Base-by-base conservation (phyloP, 1,140 invertebrate genomes). In the Helicoverpa armigera region DNA sequence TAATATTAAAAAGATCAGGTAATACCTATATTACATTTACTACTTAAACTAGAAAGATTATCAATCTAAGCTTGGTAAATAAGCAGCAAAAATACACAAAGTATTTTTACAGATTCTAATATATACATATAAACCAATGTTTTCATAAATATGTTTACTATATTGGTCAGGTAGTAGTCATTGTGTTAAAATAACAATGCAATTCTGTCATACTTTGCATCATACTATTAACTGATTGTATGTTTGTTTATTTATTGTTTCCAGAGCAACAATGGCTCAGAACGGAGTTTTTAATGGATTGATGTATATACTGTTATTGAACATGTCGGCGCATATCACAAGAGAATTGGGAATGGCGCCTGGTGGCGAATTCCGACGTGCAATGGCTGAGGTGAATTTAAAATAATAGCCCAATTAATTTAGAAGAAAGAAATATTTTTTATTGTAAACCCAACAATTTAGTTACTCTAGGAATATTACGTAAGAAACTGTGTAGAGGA, bases 271-370 rank as follows among this genome's bases (percentile, higher is more conserved):
- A 23, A 96, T 98, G 80, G 96, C 96, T 85, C 95, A 96, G 80
- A 97, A 97, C 93, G 97, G 97, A 14, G 87, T 97, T 7, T 96
- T 98, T 72, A 98, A 99, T 95, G 99, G 99, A 12, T 92, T 99
- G 13, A 96, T 99, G 95, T 98, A 99, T 90, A 96, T 99, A 58
- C 93, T 99, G 54, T 94, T 99, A 74, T 92, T 99, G 3, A 98
- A 97, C 90, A 97, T 99, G 96, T 98, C 98, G 53, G 98, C 99
- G 9, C 97, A 98, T 92, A 96, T 99, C 69, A 99, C 99, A 0
- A 98, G 98, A 89, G 96, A 99, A 94, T 95, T 99, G 18, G 99
- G 98, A 53, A 99, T 99, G 95, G 98, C 98, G n/a, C 99, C 99
- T 0, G 99, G 99, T 50, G 98, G 98, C 9, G 99, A 99, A 95